Percentiles rank a stretch among this genome's conserved stretches.
phyloP scores from a whole-genome alignment of 2,797 vertebrate genomes.

The Chanos chanos region DNA sequence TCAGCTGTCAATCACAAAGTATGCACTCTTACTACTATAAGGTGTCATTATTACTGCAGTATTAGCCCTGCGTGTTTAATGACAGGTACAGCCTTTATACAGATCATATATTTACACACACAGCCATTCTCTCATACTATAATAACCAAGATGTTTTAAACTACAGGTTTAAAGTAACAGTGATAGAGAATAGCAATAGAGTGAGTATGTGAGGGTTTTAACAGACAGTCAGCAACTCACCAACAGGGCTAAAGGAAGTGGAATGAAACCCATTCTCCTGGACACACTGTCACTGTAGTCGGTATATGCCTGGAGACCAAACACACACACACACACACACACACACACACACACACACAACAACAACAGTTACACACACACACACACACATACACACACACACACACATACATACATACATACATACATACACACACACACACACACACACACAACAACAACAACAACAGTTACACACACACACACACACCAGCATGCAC shows the following conservation, averaged over 20 bases:
- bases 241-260: constrained; percentile 91
- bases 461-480: too few species aligned
- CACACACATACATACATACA: neutral
- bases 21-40: neutral
- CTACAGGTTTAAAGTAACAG: neutral
- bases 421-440: neutral
- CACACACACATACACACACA: neutral
- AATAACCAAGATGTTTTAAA: neutral
- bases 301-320: constrained; percentile 83
- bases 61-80: neutral
- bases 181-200: constrained; percentile 29
- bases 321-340: constrained; percentile 9
- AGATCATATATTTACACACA: neutral
- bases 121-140: neutral
- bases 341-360: neutral
- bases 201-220: too few species aligned
- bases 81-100: neutral
- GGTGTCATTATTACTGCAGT: neutral
- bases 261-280: constrained; percentile 98
- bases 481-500: too few species aligned
- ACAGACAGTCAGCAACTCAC: too few species aligned
- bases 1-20: constrained; percentile 70
- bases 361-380: neutral
- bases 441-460: too few species aligned
- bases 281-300: constrained; percentile 98